Evolutionary conservation across 2,888 invertebrate genomes (phyloP).

Genomic region (Thymelicus lineola): DNA sequence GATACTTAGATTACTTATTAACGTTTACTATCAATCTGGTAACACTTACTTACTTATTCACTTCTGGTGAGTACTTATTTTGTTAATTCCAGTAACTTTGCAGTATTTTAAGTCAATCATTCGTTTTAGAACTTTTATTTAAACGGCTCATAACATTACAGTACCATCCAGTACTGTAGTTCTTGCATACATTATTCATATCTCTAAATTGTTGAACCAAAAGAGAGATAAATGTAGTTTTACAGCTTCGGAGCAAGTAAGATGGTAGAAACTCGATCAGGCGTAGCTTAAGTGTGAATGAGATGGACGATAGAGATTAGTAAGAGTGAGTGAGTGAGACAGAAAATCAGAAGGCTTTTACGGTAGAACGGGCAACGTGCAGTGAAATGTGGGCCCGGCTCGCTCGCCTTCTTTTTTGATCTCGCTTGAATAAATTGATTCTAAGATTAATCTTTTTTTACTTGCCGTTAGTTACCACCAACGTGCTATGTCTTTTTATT

Average conservation of each 20-base stretch:
- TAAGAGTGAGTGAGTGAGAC: constrained; percentile 61
- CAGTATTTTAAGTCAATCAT: background rate
- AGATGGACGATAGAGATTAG: constrained; percentile 50
- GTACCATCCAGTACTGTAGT: constrained; percentile 73
- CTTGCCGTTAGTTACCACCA: constrained; percentile 65
- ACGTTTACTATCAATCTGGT: background rate
- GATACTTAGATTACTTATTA: background rate
- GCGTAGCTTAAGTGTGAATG: constrained; percentile 64
- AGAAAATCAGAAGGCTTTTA: constrained; percentile 82
- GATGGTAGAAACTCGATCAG: constrained; percentile 84
- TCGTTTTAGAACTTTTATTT: constrained; percentile 67
- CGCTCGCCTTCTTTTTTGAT: constrained; percentile 77
- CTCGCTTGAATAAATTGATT: constrained; percentile 84
- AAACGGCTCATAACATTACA: constrained; percentile 68
- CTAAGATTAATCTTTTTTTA: constrained; percentile 79
- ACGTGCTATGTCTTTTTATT: constrained; percentile 45
- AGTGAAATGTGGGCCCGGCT: constrained; percentile 79
- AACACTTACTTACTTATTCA: background rate
- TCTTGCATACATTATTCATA: constrained; percentile 80
- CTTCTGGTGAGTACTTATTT: background rate
- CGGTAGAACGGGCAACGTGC: constrained; percentile 81
- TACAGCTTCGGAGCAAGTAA: constrained; percentile 80
- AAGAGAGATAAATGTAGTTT: constrained; percentile 82
- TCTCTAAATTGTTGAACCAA: constrained; percentile 74
- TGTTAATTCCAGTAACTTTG: background rate